phyloP scores from a whole-genome alignment of 2,888 invertebrate species.

The Hyppa rectilinea region DNA sequence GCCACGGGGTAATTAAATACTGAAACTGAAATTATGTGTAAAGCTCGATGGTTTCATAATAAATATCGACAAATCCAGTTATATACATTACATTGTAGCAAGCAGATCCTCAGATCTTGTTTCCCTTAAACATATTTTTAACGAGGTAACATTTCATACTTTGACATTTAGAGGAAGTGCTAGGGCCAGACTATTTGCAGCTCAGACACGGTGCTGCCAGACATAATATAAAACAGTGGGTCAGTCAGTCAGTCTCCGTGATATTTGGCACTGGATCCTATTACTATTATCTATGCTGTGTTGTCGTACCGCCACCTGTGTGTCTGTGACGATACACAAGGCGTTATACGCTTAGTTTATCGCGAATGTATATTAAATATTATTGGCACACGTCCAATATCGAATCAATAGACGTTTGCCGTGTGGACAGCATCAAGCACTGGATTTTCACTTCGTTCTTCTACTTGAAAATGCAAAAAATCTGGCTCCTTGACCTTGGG shows the following conservation, averaged over 20 bases:
- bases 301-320: conserved; percentile 38
- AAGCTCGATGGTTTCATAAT: neutral
- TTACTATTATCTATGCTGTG: conserved; percentile 48
- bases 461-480: conserved; percentile 34
- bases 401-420: conserved; percentile 40
- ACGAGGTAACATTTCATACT: neutral
- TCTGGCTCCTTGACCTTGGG: neutral
- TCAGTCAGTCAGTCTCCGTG: conserved; percentile 58
- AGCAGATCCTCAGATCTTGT: neutral
- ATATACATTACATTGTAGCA: too few species aligned
- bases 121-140: neutral
- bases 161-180: conserved; percentile 29
- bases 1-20: neutral
- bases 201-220: conserved; percentile 30
- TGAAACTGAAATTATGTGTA: neutral
- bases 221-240: conserved; percentile 48
- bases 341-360: conserved; percentile 46
- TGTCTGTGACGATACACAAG: conserved; percentile 40
- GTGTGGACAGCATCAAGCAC: conserved; percentile 26
- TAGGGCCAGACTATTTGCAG: conserved; percentile 39
- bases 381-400: conserved; percentile 60
- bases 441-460: conserved; percentile 26
- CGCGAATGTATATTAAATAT: conserved; percentile 51
- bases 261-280: conserved; percentile 54
- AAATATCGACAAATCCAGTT: neutral